Evolutionary conservation across 2,113 vertebrate species (phyloP).

Genomic region (Chroicocephalus ridibundus): DNA sequence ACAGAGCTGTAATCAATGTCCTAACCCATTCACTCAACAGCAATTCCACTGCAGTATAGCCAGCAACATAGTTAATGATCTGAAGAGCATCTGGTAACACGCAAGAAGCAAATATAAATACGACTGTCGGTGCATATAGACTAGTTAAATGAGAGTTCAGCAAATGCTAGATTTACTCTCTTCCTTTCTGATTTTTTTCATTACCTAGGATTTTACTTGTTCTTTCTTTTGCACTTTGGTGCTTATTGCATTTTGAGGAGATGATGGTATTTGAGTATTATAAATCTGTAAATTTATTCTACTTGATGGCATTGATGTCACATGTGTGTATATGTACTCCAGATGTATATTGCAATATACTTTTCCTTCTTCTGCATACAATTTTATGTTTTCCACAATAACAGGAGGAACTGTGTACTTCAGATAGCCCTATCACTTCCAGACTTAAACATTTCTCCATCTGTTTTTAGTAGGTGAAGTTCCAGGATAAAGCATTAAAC

Average conservation of each 20-base stretch:
- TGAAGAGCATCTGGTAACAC: neutral
- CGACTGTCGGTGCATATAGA: neutral
- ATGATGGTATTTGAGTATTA: neutral
- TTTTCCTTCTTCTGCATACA: neutral
- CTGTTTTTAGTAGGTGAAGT: neutral
- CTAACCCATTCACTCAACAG: neutral
- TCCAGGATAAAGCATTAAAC: neutral
- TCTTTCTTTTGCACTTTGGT: neutral
- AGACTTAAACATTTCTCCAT: neutral
- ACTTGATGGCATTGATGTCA: neutral
- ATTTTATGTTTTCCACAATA: neutral
- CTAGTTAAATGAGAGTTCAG: neutral
- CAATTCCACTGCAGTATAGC: neutral
- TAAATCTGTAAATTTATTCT: neutral
- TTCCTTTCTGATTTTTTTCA: neutral
- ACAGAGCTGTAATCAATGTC: neutral
- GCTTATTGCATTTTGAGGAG: neutral
- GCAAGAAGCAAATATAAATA: neutral
- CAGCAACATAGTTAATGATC: neutral
- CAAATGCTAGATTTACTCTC: neutral
- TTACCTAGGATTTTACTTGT: neutral
- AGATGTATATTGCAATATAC: neutral
- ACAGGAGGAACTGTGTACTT: neutral
- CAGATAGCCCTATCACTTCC: neutral
- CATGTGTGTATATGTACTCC: rapidly evolving